phyloP scores from a whole-genome alignment of 2,888 invertebrate genomes.

The Sesia apiformis region DNA sequence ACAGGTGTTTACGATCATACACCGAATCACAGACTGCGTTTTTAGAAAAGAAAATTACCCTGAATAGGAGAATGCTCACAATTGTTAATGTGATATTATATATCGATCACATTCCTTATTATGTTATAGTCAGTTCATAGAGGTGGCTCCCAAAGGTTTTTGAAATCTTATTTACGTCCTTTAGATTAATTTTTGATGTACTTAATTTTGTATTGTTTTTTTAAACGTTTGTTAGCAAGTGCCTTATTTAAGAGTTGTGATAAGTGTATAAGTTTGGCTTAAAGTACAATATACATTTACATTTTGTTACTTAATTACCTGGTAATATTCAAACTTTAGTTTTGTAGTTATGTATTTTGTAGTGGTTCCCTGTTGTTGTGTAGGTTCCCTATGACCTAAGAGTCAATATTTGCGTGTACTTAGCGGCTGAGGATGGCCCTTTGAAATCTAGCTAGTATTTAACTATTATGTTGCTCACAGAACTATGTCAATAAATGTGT shows the following conservation, averaged over 20 bases:
- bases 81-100: slow-evolving; percentile 12
- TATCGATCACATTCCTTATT: slow-evolving; percentile 20
- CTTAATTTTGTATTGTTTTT: slow-evolving; percentile 9
- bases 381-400: no score
- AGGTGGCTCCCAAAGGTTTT: background rate
- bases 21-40: no score
- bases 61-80: slow-evolving; percentile 17
- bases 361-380: no score
- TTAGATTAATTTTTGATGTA: slow-evolving; percentile 8
- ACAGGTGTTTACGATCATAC: no score
- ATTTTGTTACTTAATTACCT: slow-evolving; percentile 7
- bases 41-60: background rate
- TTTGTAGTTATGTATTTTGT: background rate
- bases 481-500: no score
- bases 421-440: no score
- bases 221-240: slow-evolving; percentile 6
- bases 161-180: slow-evolving; percentile 2
- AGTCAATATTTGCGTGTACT: no score
- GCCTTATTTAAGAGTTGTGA: slow-evolving; percentile 9
- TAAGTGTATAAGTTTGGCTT: slow-evolving; percentile 7
- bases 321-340: background rate
- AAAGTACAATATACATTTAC: slow-evolving; percentile 41
- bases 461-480: no score
- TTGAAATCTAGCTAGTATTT: no score
- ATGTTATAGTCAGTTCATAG: background rate